These are phyloP conservation scores for Sepioteuthis lessoniana DNA, from an alignment of 2,888 invertebrate genomes.

Conservation along the genomic window DNA sequence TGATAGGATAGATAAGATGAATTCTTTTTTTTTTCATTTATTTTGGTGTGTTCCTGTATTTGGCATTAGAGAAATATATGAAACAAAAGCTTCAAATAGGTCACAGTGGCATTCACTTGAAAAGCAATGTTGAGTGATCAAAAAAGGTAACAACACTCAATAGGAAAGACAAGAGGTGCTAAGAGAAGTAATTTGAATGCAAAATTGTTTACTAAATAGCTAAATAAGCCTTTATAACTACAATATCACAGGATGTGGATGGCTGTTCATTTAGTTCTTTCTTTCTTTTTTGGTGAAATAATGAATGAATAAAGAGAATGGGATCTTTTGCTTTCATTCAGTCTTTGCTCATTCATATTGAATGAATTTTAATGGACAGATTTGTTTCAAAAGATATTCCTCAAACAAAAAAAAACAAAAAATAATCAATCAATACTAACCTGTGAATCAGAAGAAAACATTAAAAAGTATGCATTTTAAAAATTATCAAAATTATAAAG, in stretches of 20 bases:
- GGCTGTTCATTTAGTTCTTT: not conserved
- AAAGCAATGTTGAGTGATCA: not conserved
- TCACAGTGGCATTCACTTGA: not conserved
- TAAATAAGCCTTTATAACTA: conserved; percentile 23
- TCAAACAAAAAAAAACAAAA: not conserved
- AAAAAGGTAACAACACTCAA: not conserved
- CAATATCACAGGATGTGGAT: conserved; percentile 8
- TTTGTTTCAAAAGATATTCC: conserved; percentile 6
- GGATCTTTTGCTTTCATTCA: not conserved
- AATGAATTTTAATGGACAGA: conserved; percentile 23
- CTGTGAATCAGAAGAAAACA: not conserved
- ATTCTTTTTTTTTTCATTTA: not conserved
- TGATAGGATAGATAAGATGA: conserved; percentile 23
- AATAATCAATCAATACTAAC: not conserved
- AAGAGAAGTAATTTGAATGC: not conserved
- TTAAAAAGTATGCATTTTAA: not conserved
- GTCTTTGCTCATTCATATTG: not conserved
- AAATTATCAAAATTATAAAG: not conserved
- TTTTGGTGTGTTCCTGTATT: conserved; percentile 2
- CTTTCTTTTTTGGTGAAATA: not conserved
- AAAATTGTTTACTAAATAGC: not conserved
- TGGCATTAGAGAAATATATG: not conserved
- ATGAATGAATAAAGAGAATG: not conserved
- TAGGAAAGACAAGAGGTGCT: not conserved
- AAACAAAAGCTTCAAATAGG: conserved; percentile 25